A percentile compares a stretch with the other conserved stretches of the same genome.
Conservation (phyloP, 2,113 vertebrate species). For the Camelus dromedarius region DNA sequence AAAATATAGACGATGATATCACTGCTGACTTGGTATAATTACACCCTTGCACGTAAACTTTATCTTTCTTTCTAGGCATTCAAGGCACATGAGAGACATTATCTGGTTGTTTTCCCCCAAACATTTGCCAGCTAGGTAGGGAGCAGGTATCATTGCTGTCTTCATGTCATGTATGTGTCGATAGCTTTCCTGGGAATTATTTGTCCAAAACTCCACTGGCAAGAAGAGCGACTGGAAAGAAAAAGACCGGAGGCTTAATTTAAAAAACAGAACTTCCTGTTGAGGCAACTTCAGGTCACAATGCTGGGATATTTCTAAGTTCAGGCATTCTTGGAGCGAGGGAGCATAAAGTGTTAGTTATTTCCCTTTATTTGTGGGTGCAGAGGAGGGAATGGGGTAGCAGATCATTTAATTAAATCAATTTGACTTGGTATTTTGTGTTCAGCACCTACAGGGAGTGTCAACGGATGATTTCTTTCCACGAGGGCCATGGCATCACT, state of each 20-base stretch:
- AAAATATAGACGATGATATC: conserved; percentile 21
- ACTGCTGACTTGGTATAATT: conserved; percentile 16
- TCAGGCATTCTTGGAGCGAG: not conserved
- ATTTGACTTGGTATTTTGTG: not conserved
- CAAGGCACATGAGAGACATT: not conserved
- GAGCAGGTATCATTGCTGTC: not conserved
- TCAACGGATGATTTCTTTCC: not conserved
- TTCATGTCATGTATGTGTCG: not conserved
- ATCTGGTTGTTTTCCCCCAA: not conserved
- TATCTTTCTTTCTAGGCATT: conserved; percentile 44
- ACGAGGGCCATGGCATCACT: not conserved
- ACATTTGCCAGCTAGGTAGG: not conserved
- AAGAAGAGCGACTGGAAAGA: conserved; percentile 33
- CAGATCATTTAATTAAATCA: not conserved
- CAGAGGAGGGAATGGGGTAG: not conserved
- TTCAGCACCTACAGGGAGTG: not conserved
- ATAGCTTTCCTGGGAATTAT: not conserved
- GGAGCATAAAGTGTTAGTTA: not conserved
- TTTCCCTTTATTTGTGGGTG: not conserved
- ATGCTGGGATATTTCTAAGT: conserved; percentile 45
- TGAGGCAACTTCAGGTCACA: conserved; percentile 56
- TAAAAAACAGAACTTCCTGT: conserved; percentile 70
- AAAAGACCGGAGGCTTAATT: conserved; percentile 36
- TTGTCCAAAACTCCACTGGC: not conserved
- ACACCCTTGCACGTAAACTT: not conserved